Conservation (phyloP, 2,113 vertebrate species). For the Xerus inauris region DNA sequence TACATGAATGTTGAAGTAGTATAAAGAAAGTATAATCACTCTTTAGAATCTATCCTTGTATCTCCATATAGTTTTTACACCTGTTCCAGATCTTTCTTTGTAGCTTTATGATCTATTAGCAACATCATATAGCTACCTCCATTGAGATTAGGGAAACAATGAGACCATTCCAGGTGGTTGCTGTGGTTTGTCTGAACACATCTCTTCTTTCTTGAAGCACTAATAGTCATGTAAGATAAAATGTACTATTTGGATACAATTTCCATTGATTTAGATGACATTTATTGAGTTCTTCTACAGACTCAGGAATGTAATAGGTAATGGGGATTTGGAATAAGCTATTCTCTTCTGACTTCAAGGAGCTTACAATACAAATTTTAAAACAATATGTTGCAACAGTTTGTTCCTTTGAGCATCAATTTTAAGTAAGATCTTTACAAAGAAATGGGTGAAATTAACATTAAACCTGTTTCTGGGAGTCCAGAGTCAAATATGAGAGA, state of each 20-base stretch:
- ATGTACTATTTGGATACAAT: not conserved
- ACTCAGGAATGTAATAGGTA: not conserved
- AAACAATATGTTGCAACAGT: not conserved
- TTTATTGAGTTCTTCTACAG: not conserved
- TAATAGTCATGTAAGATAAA: not conserved
- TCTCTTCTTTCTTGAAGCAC: not conserved
- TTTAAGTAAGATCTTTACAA: not conserved
- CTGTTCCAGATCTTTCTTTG: not conserved
- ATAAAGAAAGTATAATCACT: slow-evolving; percentile 10
- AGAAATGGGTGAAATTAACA: not conserved
- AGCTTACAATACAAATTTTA: not conserved
- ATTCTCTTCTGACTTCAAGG: not conserved
- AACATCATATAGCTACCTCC: not conserved
- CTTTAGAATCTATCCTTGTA: not conserved
- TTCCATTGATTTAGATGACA: not conserved
- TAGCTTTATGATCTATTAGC: not conserved
- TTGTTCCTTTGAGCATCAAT: not conserved
- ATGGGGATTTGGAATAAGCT: not conserved
- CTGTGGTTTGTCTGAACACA: not conserved
- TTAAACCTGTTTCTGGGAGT: not conserved
- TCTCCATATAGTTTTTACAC: not conserved
- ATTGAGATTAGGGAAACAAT: not conserved
- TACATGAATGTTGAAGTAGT: slow-evolving; percentile 18
- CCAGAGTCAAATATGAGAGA: not conserved
- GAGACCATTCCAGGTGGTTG: not conserved